phyloP scores from a whole-genome alignment of 2,113 vertebrate genomes.

The Pelecanoides urinatrix region DNA sequence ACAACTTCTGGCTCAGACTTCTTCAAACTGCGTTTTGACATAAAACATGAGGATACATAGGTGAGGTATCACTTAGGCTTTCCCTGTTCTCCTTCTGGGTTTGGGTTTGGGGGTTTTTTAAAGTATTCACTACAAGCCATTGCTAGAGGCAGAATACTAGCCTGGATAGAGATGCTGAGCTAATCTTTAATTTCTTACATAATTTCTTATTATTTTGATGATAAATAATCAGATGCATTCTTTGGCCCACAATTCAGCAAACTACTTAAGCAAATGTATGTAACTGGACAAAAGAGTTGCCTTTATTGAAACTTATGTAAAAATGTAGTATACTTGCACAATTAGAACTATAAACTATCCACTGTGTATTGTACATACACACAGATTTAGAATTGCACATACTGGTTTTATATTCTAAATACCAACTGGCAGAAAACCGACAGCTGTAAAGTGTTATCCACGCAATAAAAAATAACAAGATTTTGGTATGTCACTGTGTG shows the following conservation, averaged over 20 bases:
- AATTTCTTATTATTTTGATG: background rate
- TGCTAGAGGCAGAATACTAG: background rate
- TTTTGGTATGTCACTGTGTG: background rate
- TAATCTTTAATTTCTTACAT: background rate
- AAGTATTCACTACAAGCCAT: background rate
- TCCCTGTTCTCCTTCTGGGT: background rate
- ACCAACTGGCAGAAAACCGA: background rate
- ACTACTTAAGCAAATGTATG: background rate
- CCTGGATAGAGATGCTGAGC: background rate
- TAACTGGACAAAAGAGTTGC: background rate
- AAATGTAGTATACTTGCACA: background rate
- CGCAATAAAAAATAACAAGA: background rate
- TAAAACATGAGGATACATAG: background rate
- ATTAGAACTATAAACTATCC: background rate
- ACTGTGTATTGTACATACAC: background rate
- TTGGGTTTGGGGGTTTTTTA: background rate
- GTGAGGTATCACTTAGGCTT: background rate
- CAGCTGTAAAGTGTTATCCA: background rate
- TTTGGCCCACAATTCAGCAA: background rate
- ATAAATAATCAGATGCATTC: background rate
- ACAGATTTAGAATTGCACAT: background rate
- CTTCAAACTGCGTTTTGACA: background rate
- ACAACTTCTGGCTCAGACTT: background rate
- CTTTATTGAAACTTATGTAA: background rate
- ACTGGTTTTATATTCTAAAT: constrained; percentile 34